Evolutionary conservation across 1,140 invertebrate genomes (phyloP).

Genomic region (Latrodectus geometricus): DNA sequence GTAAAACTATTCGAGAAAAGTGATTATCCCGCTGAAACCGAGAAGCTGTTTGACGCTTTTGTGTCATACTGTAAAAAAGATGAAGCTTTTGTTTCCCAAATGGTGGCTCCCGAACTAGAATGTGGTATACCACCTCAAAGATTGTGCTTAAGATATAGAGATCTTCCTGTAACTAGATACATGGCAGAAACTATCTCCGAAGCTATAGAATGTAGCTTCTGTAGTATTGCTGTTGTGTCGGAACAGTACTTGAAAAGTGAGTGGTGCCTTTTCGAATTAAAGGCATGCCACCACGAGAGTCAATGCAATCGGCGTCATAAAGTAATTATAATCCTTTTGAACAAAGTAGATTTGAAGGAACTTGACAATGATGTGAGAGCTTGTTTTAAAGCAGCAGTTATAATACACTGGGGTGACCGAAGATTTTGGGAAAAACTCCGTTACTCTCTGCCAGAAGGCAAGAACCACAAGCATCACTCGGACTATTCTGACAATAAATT

Average conservation of each 20-base stretch:
- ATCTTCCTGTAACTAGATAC: conserved; percentile 86
- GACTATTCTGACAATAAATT: conserved; percentile 43
- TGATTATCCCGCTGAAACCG: conserved; percentile 76
- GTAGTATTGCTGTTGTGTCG: conserved; percentile 92
- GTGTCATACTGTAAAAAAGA: conserved; percentile 94
- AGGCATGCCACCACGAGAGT: conserved; percentile 90
- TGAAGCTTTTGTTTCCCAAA: conserved; percentile 88
- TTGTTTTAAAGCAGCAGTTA: conserved; percentile 60
- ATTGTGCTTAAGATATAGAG: conserved; percentile 89
- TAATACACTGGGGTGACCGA: conserved; percentile 77
- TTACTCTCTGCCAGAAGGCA: conserved; percentile 85
- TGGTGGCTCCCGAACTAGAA: conserved; percentile 86
- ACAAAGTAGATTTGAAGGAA: conserved; percentile 62
- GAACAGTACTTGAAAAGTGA: conserved; percentile 94
- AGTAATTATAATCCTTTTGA: conserved; percentile 80
- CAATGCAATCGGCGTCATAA: conserved; percentile 79
- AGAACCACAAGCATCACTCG: conserved; percentile 24
- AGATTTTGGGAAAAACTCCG: conserved; percentile 94
- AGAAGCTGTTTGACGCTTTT: conserved; percentile 92
- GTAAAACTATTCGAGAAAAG: conserved; percentile 77
- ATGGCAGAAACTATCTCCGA: conserved; percentile 90
- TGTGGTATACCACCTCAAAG: conserved; percentile 84
- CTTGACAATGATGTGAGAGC: conserved; percentile 62
- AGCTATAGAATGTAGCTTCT: conserved; percentile 86
- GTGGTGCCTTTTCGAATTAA: conserved; percentile 94